Percentiles rank a stretch among this genome's conserved stretches.
These are phyloP conservation scores for Embidobia sp. DNA, from an alignment of 2,888 invertebrate genomes.

Conservation along the genomic window DNA sequence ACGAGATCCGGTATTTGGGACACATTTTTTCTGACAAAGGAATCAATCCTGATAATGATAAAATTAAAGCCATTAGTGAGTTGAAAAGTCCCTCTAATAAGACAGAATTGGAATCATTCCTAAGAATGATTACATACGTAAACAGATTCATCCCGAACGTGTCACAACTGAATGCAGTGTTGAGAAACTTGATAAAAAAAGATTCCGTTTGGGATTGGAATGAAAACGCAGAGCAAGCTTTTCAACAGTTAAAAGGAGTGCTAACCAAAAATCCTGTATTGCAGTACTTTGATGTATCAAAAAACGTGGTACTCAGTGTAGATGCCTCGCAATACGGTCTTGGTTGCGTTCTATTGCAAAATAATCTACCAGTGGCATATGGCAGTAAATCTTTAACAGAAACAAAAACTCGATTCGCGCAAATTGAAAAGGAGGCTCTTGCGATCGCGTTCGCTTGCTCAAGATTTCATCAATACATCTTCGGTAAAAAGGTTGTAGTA, in stretches of 20 bases:
- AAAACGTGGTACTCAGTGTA: neutral
- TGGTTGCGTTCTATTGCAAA: neutral
- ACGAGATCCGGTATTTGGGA: conserved; percentile 30
- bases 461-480: conserved; percentile 63
- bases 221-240: conserved; percentile 9
- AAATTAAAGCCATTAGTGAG: conserved; percentile 64
- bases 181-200: conserved; percentile 11
- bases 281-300: neutral
- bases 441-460: conserved; percentile 57
- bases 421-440: conserved; percentile 62
- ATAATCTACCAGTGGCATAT: conserved; percentile 70
- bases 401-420: conserved; percentile 47
- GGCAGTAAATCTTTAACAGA: conserved; percentile 42
- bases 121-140: conserved; percentile 14
- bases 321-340: conserved; percentile 12
- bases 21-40: conserved; percentile 49
- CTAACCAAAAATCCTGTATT: neutral
- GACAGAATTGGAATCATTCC: conserved; percentile 36
- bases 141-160: neutral
- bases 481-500: conserved; percentile 37
- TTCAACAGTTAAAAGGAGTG: conserved; percentile 1
- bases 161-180: neutral
- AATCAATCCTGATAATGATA: conserved; percentile 54
- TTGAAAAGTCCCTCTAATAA: conserved; percentile 50
- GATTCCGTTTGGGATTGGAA: conserved; percentile 8